Base-by-base conservation (phyloP, 2,888 invertebrate species). In the Panopea generosa region DNA sequence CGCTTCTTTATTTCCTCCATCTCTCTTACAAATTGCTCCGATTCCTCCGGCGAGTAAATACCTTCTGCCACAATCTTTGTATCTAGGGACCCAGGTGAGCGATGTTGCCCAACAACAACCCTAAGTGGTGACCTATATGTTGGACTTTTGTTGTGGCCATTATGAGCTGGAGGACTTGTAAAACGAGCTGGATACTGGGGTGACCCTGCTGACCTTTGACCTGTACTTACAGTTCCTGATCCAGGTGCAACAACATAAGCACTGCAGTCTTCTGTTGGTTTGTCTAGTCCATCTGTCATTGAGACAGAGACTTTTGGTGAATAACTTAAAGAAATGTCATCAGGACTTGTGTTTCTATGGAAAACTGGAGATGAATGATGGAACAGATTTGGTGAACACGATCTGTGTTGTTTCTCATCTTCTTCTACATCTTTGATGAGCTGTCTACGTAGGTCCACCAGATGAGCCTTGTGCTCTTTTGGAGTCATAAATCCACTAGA, bases 401-500 rank as follows among this genome's bases (percentile, higher is more conserved):
- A 85, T 33, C 85, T 56, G 45, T 72, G 76, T 22, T 82, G 77
- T 20, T 60, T 53, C 47, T 84, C 82, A 45, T 86, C 86, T 20
- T 83, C 84, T 26, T 82, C 73, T 16, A 87, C 83, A 40, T 77
- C 80, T 20, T 73, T 81, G n/a, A 91, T 87, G n/a, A 91, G 66
- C 47, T 87, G 80, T 56, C 84, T 83, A 24, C 91, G 71, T 49
- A 90, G 77, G 24, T 83, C 78, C 2, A 87, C 77, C 43, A 90
- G 78, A 74, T 91, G 86, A 24, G 83, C 77, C 61, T 83, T 86
- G 66, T 87, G 85, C 78, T 91, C 87, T 47, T 78, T 86, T 20
- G 91, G 90, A 26, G 89, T 90, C 86, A 90, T 86, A 61, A 75
- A 77, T 27, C 80, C 66, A 16, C 86, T 73, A 14, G 71, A 61